A percentile compares a stretch with the other conserved stretches of the same genome.
These are phyloP conservation scores for Metopia argyrocephala DNA, from an alignment of 2,888 invertebrate species.

Conservation along the genomic window DNA sequence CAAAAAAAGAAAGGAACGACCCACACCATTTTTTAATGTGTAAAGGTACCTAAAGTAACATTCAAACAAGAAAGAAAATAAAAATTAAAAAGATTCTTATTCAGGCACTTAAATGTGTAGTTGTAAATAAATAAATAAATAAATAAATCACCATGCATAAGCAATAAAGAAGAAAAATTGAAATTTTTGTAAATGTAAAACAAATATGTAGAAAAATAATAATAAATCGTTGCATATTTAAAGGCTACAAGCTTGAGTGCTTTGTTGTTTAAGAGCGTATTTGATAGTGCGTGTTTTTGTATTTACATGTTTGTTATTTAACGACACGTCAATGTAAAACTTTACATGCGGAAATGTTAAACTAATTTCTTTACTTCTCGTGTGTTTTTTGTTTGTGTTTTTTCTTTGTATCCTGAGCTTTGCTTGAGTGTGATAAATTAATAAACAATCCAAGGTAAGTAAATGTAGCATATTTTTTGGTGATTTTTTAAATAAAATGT, in stretches of 20 bases:
- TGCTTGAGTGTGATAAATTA: background rate
- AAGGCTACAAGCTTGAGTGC: slow-evolving; percentile 12
- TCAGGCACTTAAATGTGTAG: too few relatives aligned
- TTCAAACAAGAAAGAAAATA: background rate
- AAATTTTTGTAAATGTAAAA: slow-evolving; percentile 13
- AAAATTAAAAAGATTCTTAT: slow-evolving; percentile 10
- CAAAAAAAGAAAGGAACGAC: background rate
- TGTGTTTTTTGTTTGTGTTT: background rate
- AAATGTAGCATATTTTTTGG: slow-evolving; percentile 9
- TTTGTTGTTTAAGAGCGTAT: background rate
- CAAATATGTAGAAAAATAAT: background rate
- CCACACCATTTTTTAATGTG: slow-evolving; percentile 21
- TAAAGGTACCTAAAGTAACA: background rate
- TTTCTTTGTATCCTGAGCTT: background rate
- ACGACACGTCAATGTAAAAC: slow-evolving; percentile 12
- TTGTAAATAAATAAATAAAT: too few relatives aligned
- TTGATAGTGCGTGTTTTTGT: background rate
- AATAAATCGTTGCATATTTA: slow-evolving; percentile 36
- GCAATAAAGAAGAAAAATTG: too few relatives aligned
- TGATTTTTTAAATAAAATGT: background rate
- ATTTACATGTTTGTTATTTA: background rate
- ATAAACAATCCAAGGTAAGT: slow-evolving; percentile 21
- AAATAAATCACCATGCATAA: too few relatives aligned
- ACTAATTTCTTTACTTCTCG: slow-evolving; percentile 35
- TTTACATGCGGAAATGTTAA: slow-evolving; percentile 36